phyloP scores from a whole-genome alignment of 2,797 vertebrate species.

The Esox lucius region DNA sequence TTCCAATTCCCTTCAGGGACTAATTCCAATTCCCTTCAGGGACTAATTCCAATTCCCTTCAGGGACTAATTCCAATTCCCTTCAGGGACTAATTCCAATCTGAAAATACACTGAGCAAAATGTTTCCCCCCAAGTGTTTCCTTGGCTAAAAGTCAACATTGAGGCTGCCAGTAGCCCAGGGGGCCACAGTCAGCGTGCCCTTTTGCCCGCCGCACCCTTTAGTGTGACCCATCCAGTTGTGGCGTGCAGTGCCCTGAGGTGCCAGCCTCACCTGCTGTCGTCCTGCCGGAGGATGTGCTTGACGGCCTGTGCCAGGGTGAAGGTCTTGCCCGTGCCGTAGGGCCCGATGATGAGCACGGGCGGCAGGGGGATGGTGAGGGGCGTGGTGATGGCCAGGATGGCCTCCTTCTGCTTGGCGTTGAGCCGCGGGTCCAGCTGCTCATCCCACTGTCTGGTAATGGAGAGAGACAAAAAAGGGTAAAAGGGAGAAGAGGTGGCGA shows the following conservation, averaged over 20 bases:
- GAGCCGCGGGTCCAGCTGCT: conserved; percentile 96
- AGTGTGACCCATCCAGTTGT: not conserved
- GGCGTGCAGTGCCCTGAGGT: not conserved
- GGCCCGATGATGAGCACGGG: conserved; percentile 98
- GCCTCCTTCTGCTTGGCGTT: conserved; percentile 99
- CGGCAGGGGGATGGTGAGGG: conserved; percentile 86
- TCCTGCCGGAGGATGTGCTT: conserved; percentile 98
- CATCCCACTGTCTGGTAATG: conserved; percentile 91
- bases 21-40: too few species aligned
- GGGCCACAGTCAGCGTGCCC: conserved; percentile 21
- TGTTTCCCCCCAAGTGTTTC: conserved; percentile 23
- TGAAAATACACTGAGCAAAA: not conserved
- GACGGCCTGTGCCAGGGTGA: conserved; percentile 98
- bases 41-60: too few species aligned
- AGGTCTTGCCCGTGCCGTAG: conserved; percentile 98
- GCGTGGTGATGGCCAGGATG: conserved; percentile 96
- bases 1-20: too few species aligned
- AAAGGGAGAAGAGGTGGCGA: conserved; percentile 5
- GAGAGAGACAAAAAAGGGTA: conserved; percentile 10
- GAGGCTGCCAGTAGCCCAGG: conserved; percentile 29
- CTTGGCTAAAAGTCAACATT: conserved; percentile 44
- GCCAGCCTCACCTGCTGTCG: conserved; percentile 82
- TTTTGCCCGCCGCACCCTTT: not conserved
- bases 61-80: too few species aligned
- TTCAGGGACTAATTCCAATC: not conserved